These are phyloP conservation scores for Cerastoderma edule DNA, from an alignment of 2,888 invertebrate genomes.

Conservation along the genomic window DNA sequence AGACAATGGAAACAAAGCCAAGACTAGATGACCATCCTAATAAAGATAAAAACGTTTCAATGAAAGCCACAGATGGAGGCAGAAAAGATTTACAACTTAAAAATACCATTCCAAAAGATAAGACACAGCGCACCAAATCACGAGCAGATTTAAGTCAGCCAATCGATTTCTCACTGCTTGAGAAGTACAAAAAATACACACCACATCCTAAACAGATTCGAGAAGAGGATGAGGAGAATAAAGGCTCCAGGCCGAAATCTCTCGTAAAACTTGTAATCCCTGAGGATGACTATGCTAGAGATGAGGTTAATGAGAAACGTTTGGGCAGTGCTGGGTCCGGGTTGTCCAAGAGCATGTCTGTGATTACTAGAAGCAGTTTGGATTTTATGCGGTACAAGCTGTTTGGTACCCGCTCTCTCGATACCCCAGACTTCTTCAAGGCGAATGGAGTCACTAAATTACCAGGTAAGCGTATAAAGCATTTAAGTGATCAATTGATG, in stretches of 20 bases:
- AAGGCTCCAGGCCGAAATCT: conserved; percentile 43
- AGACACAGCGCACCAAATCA: background rate
- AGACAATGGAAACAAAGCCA: conserved; percentile 31
- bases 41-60: background rate
- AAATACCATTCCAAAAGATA: no score
- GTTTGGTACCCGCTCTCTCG: conserved; percentile 66
- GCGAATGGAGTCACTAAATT: conserved; percentile 43
- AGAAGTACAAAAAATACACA: conserved; percentile 39
- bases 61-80: background rate
- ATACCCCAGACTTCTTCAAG: conserved; percentile 74
- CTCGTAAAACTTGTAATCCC: conserved; percentile 50
- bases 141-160: conserved; percentile 17
- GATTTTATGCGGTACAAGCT: conserved; percentile 66
- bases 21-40: conserved; percentile 11
- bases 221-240: conserved; percentile 30
- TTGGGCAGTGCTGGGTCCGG: conserved; percentile 46
- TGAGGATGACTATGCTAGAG: conserved; percentile 22
- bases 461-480: conserved; percentile 64
- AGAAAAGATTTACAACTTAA: no score
- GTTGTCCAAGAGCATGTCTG: conserved; percentile 58
- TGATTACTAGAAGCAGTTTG: conserved; percentile 62
- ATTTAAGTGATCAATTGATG: no score
- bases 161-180: conserved; percentile 38
- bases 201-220: conserved; percentile 31
- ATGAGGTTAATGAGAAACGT: conserved; percentile 22